Base-by-base conservation (phyloP, 1,140 invertebrate species). In the Steinernema khuongi region DNA sequence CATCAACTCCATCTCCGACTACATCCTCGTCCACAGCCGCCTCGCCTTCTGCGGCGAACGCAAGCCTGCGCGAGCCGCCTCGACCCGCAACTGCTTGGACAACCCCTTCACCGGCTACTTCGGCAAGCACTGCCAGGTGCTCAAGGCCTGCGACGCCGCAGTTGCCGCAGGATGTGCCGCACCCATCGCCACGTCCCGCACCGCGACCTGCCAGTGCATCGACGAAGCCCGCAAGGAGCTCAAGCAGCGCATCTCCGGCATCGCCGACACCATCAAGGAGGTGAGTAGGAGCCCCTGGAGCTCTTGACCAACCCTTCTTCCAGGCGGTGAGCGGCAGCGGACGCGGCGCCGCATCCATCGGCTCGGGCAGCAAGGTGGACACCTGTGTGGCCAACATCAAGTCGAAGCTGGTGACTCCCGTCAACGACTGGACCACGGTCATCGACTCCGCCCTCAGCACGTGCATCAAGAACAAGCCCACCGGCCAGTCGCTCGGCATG, bases 1-100 rank as follows among this genome's bases (percentile, higher is more conserved):
- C 22, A 85, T 84, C 67, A 78, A 84, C 41, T 84, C 83, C 19
- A 84, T 84, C 67, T 84, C 83, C 36, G 83, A 84, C 70, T 82
- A 82, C 71, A 84, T 84, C 74, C 77, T 83, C 60, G 84, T 84
- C 74, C 78, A 84, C 50, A 76, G 75, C 68, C 81, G 83, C 36
- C 74, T 84, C 26, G 67, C 83, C n/a, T 84, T 84, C 76, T 84
- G 83, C 68, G 79, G 79, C n/a, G 83, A 84, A 50, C 75, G 83
- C 28, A 84, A 84, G 67, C 83, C 83, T 26, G 78, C 80, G 31
- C 74, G 83, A 32, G 83, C 83, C 22, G 33, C 72, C 36, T 72
- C 76, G 33, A 84, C 83, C 33, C 67, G 44, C 28, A 70, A 72
- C 29, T 84, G 83, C 67, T 70, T 84, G 26, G 70, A 70, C 28